phyloP scores from a whole-genome alignment of 2,888 invertebrate species.

The Fragum sueziense region DNA sequence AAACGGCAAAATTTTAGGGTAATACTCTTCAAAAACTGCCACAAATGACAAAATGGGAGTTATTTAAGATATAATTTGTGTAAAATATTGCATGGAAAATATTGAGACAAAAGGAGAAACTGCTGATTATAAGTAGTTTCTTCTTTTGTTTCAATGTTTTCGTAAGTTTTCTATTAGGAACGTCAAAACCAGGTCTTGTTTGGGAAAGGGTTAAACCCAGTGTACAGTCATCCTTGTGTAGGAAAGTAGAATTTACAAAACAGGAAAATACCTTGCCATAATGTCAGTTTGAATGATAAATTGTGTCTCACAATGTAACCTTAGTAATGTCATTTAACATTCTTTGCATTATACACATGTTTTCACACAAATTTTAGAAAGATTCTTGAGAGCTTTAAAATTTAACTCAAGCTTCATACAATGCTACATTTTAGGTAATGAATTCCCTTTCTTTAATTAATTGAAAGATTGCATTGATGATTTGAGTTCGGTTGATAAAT shows the following conservation, averaged over 20 bases:
- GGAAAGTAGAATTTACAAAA: too few relatives aligned
- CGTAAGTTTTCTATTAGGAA: neutral
- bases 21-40: too few relatives aligned
- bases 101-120: too few relatives aligned
- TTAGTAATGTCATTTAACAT: slow-evolving; percentile 9
- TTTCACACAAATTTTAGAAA: neutral
- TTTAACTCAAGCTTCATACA: neutral
- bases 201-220: neutral
- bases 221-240: neutral
- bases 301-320: neutral
- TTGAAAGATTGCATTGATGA: too few relatives aligned
- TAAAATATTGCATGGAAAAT: too few relatives aligned
- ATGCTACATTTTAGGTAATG: neutral
- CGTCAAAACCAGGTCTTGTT: neutral
- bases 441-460: too few relatives aligned
- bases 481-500: too few relatives aligned
- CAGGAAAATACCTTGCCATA: too few relatives aligned
- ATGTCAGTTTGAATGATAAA: neutral
- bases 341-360: neutral
- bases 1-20: too few relatives aligned
- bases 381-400: neutral
- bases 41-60: too few relatives aligned
- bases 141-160: neutral
- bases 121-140: too few relatives aligned
- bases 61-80: too few relatives aligned